Percentiles rank a stretch among this genome's conserved stretches.
Evolutionary conservation across 1,140 invertebrate genomes (phyloP).

Genomic region (Temnothorax longispinosus): DNA sequence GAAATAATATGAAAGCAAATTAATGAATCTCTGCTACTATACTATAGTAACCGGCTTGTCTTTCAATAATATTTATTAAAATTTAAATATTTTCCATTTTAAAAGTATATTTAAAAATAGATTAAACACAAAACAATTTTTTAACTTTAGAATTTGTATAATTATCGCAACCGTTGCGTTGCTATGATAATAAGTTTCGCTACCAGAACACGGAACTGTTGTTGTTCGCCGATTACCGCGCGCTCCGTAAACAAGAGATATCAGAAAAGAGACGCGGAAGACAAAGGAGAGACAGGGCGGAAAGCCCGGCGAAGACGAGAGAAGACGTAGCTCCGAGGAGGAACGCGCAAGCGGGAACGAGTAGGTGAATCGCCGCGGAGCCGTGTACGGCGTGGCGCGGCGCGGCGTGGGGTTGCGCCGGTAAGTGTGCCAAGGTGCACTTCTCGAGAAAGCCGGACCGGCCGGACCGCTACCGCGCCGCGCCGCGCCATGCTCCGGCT

Average conservation of each 20-base stretch:
- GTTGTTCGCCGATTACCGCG: not conserved
- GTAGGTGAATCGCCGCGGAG: conserved; percentile 68
- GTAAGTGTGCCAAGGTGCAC: conserved; percentile 85
- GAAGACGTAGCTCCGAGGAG: not conserved
- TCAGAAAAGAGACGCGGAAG: conserved; percentile 30
- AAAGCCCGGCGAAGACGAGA: conserved; percentile 8
- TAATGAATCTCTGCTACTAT: not conserved
- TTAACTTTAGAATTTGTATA: not conserved
- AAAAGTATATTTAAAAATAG: not conserved
- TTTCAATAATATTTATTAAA: not conserved
- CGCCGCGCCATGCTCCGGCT: conserved; percentile 64
- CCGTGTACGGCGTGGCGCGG: conserved; percentile 69
- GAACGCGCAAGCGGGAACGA: conserved; percentile 33
- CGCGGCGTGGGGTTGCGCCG: conserved; percentile 77
- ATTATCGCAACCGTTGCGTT: not conserved
- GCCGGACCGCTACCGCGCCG: conserved; percentile 73
- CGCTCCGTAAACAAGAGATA: conserved; percentile 4
- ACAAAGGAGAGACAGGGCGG: conserved; percentile 36
- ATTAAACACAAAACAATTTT: not conserved
- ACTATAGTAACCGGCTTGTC: not conserved
- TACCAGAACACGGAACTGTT: not conserved
- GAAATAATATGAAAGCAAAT: not conserved
- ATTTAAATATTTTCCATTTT: not conserved
- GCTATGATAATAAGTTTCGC: not conserved
- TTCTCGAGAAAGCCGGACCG: conserved; percentile 84